phyloP scores from a whole-genome alignment of 2,888 invertebrate genomes.

The Drosophila suboccidentalis region DNA sequence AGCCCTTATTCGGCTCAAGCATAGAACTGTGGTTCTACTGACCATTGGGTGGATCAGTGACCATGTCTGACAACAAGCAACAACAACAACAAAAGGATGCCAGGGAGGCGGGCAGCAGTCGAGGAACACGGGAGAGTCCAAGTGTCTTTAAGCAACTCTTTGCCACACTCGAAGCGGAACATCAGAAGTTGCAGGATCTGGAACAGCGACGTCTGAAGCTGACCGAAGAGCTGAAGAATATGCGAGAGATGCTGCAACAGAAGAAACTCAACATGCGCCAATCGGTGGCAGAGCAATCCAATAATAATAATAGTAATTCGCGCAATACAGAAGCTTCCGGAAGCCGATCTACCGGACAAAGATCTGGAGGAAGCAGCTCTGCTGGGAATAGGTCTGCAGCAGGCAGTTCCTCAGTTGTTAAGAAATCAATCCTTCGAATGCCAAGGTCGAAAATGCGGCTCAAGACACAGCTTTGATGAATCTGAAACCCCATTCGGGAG shows the following conservation, averaged over 20 bases:
- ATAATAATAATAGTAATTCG: background rate
- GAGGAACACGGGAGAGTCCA: background rate
- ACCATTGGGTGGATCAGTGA: background rate
- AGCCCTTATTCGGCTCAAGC: background rate
- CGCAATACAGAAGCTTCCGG: background rate
- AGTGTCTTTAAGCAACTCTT: slow-evolving; percentile 37
- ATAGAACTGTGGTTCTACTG: background rate
- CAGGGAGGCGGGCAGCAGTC: background rate
- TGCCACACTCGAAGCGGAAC: slow-evolving; percentile 50
- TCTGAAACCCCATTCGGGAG: background rate
- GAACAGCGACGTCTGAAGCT: slow-evolving; percentile 46
- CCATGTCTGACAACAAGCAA: slow-evolving; percentile 20
- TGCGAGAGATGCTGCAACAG: slow-evolving; percentile 29
- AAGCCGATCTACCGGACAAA: background rate
- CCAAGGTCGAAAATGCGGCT: background rate
- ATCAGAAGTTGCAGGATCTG: slow-evolving; percentile 42
- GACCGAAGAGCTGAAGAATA: slow-evolving; percentile 40
- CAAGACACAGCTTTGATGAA: background rate
- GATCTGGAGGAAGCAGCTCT: background rate
- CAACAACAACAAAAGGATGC: slow-evolving; percentile 8
- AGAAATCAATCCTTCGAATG: background rate
- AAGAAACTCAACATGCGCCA: slow-evolving; percentile 33
- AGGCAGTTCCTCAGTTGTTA: background rate
- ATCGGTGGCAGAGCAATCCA: background rate
- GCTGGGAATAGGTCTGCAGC: background rate